Evolutionary conservation across 2,797 vertebrate species (phyloP).

Genomic region (Australoheros facetus): DNA sequence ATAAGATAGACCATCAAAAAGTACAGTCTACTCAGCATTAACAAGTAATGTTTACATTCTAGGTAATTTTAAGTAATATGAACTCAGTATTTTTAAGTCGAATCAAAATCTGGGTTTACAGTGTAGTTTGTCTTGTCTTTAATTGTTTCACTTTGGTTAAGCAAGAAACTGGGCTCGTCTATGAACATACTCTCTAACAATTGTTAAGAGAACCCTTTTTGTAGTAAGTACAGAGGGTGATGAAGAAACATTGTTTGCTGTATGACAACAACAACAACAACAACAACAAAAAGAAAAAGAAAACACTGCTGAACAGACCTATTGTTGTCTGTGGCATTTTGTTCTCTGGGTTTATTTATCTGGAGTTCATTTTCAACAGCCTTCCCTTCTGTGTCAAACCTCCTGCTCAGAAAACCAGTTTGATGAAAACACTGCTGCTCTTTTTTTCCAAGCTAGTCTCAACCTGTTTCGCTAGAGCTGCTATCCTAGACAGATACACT

Average conservation of each 20-base stretch:
- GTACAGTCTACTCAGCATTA: too few species aligned
- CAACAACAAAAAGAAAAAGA: neutral
- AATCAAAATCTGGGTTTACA: too few species aligned
- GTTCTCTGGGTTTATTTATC: constrained; percentile 10
- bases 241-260: constrained; percentile 24
- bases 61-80: too few species aligned
- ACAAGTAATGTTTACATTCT: too few species aligned
- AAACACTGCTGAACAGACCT: neutral
- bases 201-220: neutral
- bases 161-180: neutral
- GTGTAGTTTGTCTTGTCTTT: constrained; percentile 9
- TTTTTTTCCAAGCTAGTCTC: constrained; percentile 30
- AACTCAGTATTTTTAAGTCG: too few species aligned
- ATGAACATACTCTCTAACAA: neutral
- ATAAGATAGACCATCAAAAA: too few species aligned
- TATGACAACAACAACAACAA: neutral
- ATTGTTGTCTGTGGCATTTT: constrained; percentile 10
- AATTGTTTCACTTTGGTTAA: neutral
- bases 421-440: constrained; percentile 24
- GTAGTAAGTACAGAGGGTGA: neutral
- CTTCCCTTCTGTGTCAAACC: constrained; percentile 18
- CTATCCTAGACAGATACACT: constrained; percentile 58
- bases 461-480: constrained; percentile 54
- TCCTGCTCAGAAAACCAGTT: constrained; percentile 41
- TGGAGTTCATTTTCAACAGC: constrained; percentile 49